A percentile compares a stretch with the other conserved stretches of the same genome.
Conservation (phyloP, 2,888 invertebrate genomes). For the Muscina levida region DNA sequence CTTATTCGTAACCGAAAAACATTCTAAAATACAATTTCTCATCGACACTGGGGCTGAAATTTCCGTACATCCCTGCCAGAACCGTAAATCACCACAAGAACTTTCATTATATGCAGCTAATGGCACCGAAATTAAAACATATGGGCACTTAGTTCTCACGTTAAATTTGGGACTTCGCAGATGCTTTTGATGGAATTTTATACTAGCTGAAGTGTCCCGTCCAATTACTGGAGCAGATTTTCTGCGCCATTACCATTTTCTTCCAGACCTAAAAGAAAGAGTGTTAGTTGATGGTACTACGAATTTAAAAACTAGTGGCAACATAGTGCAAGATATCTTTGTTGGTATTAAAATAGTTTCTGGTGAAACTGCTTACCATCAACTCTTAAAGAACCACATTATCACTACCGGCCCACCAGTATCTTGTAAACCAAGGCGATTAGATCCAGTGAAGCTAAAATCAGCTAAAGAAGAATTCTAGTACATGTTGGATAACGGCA, state of each 20-base stretch:
- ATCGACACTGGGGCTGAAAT: not conserved
- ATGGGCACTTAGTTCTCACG: not conserved
- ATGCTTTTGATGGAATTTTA: not conserved
- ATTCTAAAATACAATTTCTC: not conserved
- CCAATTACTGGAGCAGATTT: not conserved
- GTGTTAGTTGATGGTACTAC: too few relatives aligned
- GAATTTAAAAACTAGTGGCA: too few relatives aligned
- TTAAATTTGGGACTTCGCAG: not conserved
- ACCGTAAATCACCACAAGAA: not conserved
- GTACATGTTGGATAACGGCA: constrained; percentile 50
- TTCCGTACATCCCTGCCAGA: not conserved
- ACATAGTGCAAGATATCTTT: too few relatives aligned
- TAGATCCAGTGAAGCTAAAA: too few relatives aligned
- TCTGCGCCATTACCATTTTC: not conserved
- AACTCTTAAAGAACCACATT: too few relatives aligned
- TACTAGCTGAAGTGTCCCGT: not conserved
- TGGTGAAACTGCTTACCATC: too few relatives aligned
- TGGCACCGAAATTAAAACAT: not conserved
- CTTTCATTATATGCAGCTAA: not conserved
- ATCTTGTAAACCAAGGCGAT: too few relatives aligned
- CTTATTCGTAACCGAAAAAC: not conserved
- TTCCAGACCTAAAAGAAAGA: too few relatives aligned
- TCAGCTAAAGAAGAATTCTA: too few relatives aligned
- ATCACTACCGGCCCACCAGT: too few relatives aligned
- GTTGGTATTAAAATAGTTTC: too few relatives aligned